phyloP scores from a whole-genome alignment of 2,797 vertebrate species.

The Apogon talboti region DNA sequence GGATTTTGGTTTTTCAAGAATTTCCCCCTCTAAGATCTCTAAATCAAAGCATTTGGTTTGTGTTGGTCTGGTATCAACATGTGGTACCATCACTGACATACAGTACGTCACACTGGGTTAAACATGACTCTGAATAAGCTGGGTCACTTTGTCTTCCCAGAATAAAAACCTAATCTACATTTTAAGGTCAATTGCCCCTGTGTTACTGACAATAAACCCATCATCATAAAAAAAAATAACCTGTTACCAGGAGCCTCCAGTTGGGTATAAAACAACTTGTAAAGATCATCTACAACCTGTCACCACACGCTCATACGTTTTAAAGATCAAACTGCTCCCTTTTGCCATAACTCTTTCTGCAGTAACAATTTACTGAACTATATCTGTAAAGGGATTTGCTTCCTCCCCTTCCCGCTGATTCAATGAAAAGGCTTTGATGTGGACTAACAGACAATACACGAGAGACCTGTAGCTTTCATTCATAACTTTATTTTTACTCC shows the following conservation, averaged over 20 bases:
- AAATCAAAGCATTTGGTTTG: constrained; percentile 21
- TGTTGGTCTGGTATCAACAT: constrained; percentile 14
- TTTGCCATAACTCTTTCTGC: constrained; percentile 14
- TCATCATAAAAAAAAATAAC: neutral
- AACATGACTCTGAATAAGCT: constrained; percentile 14
- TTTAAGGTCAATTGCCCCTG: neutral
- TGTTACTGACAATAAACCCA: neutral
- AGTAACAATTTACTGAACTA: constrained; percentile 35
- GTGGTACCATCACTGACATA: neutral
- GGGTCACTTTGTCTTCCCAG: constrained; percentile 10
- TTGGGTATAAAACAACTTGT: neutral
- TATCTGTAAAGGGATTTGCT: constrained; percentile 57
- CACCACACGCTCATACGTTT: constrained; percentile 1
- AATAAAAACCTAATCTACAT: constrained; percentile 4
- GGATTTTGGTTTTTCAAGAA: constrained; percentile 14
- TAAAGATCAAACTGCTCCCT: constrained; percentile 17
- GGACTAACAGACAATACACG: constrained; percentile 52
- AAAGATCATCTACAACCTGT: constrained; percentile 12
- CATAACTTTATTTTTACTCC: constrained; percentile 51
- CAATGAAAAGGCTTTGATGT: constrained; percentile 63
- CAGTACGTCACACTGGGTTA: constrained; percentile 7
- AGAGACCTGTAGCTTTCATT: constrained; percentile 53
- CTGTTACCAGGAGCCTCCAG: constrained; percentile 1
- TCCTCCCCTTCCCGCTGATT: constrained; percentile 59
- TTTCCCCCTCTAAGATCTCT: constrained; percentile 4